Conservation (phyloP, 1,140 invertebrate species). For the Anthonomus grandis region DNA sequence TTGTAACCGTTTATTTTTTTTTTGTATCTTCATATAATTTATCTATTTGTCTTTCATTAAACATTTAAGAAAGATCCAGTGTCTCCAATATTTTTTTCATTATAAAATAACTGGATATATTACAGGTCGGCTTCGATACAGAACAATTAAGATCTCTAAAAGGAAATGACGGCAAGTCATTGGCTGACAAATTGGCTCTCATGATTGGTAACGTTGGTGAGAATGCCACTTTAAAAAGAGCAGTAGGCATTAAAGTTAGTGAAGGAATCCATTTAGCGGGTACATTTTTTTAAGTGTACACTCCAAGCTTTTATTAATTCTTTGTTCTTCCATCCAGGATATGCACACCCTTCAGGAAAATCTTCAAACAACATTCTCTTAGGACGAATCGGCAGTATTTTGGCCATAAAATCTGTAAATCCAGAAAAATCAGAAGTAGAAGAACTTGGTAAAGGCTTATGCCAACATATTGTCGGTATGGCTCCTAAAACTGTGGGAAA, state of each 20-base stretch:
- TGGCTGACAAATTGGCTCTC: slow-evolving; percentile 78
- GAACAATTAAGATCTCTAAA: slow-evolving; percentile 64
- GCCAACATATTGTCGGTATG: slow-evolving; percentile 91
- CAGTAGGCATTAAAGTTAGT: slow-evolving; percentile 66
- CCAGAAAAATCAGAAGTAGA: slow-evolving; percentile 52
- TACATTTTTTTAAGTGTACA: slow-evolving; percentile 1
- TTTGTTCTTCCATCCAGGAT: slow-evolving; percentile 49
- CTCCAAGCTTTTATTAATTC: background rate
- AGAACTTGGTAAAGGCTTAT: slow-evolving; percentile 53
- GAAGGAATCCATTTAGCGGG: slow-evolving; percentile 52
- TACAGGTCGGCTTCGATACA: slow-evolving; percentile 61
- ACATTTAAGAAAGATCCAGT: too few relatives aligned
- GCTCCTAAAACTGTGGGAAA: slow-evolving; percentile 77
- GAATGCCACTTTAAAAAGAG: slow-evolving; percentile 78
- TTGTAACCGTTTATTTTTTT: too few relatives aligned
- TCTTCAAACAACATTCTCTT: slow-evolving; percentile 53
- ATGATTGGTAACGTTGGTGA: slow-evolving; percentile 85
- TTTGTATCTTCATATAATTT: too few relatives aligned
- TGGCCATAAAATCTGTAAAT: slow-evolving; percentile 60
- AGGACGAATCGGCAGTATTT: slow-evolving; percentile 80
- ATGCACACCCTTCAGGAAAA: slow-evolving; percentile 66
- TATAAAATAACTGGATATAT: background rate
- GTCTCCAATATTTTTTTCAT: too few relatives aligned
- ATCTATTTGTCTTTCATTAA: too few relatives aligned
- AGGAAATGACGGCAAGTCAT: slow-evolving; percentile 60